A percentile compares a stretch with the other conserved stretches of the same genome.
phyloP scores from a whole-genome alignment of 2,797 vertebrate species.

The Gymnocypris eckloni region DNA sequence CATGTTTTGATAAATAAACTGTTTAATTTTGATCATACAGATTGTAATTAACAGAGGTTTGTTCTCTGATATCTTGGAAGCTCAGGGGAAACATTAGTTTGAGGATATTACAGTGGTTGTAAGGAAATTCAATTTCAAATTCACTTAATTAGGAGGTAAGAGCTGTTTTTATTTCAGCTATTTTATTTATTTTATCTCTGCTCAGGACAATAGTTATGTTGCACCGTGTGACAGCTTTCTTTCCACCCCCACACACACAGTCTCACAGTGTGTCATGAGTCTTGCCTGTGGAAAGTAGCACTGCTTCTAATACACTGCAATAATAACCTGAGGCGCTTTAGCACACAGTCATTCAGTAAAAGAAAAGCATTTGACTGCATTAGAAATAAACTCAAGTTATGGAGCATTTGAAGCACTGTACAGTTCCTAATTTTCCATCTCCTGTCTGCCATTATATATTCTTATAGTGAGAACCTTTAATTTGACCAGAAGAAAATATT shows the following conservation, averaged over 20 bases:
- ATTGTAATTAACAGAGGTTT: neutral
- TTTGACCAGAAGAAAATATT: neutral
- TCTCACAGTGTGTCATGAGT: constrained; percentile 32
- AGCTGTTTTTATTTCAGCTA: constrained; percentile 25
- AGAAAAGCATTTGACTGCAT: constrained; percentile 10
- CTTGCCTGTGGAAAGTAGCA: constrained; percentile 28
- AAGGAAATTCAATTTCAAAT: neutral
- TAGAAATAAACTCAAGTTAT: constrained; percentile 24
- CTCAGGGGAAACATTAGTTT: constrained; percentile 7
- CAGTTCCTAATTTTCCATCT: neutral
- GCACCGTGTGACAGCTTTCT: constrained; percentile 32
- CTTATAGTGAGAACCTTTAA: neutral
- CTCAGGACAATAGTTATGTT: neutral
- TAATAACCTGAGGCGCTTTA: constrained; percentile 39
- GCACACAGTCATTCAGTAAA: constrained; percentile 26
- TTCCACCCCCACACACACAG: constrained; percentile 37
- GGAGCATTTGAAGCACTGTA: constrained; percentile 8
- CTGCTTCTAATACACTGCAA: constrained; percentile 24
- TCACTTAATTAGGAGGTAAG: constrained; percentile 24
- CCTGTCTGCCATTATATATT: neutral
- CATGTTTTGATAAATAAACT: neutral
- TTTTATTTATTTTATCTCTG: too few species aligned
- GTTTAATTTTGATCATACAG: neutral
- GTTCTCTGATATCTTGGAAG: neutral
- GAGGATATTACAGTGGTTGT: neutral